A percentile compares a stretch with the other conserved stretches of the same genome.
phyloP scores from a whole-genome alignment of 2,797 vertebrate species.

The Trematomus bernacchii region DNA sequence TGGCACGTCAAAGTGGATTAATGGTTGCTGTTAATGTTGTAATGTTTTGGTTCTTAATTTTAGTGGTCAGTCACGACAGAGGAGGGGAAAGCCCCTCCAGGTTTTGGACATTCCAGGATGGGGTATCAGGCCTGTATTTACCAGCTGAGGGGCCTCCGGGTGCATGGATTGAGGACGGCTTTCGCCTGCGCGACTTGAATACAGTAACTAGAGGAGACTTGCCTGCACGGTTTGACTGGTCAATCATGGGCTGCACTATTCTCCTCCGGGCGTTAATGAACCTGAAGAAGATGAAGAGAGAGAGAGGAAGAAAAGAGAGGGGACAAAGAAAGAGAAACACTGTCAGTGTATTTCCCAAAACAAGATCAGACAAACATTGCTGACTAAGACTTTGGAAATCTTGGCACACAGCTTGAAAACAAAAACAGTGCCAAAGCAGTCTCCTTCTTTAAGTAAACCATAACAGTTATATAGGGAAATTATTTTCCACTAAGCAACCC shows the following conservation, averaged over 20 bases:
- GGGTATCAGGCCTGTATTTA: conserved; percentile 86
- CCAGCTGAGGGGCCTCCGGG: conserved; percentile 87
- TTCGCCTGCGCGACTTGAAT: conserved; percentile 87
- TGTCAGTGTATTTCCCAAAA: conserved; percentile 58
- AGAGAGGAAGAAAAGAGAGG: background rate
- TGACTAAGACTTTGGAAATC: conserved; percentile 57
- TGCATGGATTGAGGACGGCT: conserved; percentile 90
- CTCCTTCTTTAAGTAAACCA: conserved; percentile 51
- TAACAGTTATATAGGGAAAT: conserved; percentile 63
- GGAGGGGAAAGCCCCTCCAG: conserved; percentile 63
- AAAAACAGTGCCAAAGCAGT: conserved; percentile 53
- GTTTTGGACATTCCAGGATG: conserved; percentile 62
- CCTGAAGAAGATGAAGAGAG: conserved; percentile 84
- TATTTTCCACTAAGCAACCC: conserved; percentile 51
- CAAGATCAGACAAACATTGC: conserved; percentile 58
- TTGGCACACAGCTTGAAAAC: conserved; percentile 66
- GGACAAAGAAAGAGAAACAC: conserved; percentile 49
- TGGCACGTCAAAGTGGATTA: conserved; percentile 78
- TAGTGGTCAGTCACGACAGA: conserved; percentile 84
- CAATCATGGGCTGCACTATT: conserved; percentile 99
- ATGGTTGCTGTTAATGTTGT: conserved; percentile 80
- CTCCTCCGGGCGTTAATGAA: conserved; percentile 99
- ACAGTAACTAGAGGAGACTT: conserved; percentile 92
- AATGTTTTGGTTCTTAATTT: conserved; percentile 63
- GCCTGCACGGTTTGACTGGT: conserved; percentile 99